Percentiles rank a stretch among this genome's conserved stretches.
These are phyloP conservation scores for Hormaphis cornu DNA, from an alignment of 1,140 invertebrate species.

Conservation along the genomic window DNA sequence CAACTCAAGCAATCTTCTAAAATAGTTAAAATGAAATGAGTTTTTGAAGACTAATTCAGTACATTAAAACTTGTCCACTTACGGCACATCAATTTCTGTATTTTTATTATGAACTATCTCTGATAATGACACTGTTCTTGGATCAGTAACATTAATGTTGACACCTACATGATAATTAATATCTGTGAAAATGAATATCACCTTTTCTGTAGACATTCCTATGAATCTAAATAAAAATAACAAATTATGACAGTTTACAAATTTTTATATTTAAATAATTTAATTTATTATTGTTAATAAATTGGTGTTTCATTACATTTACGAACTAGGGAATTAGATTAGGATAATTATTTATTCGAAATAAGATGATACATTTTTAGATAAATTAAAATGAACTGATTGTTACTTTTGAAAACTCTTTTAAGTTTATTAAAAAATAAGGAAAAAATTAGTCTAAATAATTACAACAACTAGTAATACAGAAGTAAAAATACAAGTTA, in stretches of 20 bases:
- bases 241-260: too few relatives aligned
- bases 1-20: not conserved
- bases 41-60: not conserved
- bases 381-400: too few relatives aligned
- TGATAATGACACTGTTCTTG: not conserved
- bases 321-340: too few relatives aligned
- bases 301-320: too few relatives aligned
- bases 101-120: not conserved
- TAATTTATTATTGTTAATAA: too few relatives aligned
- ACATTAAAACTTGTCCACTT: not conserved
- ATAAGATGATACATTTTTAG: too few relatives aligned
- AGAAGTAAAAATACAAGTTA: too few relatives aligned
- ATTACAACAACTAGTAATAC: too few relatives aligned
- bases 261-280: not conserved
- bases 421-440: not conserved
- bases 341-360: too few relatives aligned
- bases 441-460: not conserved
- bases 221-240: not conserved
- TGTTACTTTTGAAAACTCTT: too few relatives aligned
- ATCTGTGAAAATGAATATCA: conserved; percentile 8
- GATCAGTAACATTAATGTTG: conserved; percentile 12
- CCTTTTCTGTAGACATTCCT: conserved; percentile 17
- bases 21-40: not conserved
- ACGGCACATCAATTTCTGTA: not conserved
- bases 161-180: conserved; percentile 10